These are phyloP conservation scores for Phrixothrix hirtus DNA, from an alignment of 2,888 invertebrate genomes.

Conservation along the genomic window DNA sequence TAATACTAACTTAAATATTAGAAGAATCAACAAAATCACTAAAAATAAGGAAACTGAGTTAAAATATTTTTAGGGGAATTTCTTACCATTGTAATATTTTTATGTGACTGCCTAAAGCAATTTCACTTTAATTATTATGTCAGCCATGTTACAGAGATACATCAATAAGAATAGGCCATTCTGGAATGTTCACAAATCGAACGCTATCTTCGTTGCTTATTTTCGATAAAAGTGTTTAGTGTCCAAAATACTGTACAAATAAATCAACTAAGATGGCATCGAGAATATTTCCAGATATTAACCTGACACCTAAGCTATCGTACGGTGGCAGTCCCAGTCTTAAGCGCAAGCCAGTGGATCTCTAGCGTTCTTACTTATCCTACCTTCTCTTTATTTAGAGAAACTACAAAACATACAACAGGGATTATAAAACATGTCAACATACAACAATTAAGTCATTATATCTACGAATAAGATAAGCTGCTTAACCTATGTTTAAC, in stretches of 20 bases:
- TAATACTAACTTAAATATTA: no score
- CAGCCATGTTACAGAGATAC: conserved; percentile 33
- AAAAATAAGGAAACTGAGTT: no score
- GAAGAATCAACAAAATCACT: no score
- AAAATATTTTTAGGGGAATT: no score
- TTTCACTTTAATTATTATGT: conserved; percentile 11
- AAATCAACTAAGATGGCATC: conserved; percentile 4
- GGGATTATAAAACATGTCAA: conserved; percentile 39
- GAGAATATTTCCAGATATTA: conserved; percentile 22
- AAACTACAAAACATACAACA: conserved; percentile 48
- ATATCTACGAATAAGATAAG: conserved; percentile 43
- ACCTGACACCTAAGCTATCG: conserved; percentile 52
- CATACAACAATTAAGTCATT: conserved; percentile 41
- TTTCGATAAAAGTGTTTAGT: conserved; percentile 1
- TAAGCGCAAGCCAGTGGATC: conserved; percentile 40
- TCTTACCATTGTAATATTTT: no score
- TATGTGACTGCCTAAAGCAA: conserved; percentile 13
- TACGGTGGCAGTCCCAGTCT: conserved; percentile 49
- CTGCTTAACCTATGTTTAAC: conserved; percentile 49
- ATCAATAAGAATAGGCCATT: conserved; percentile 47
- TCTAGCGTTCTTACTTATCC: conserved; percentile 39
- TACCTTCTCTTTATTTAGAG: conserved; percentile 32
- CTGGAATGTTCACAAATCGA: conserved; percentile 24
- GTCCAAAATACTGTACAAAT: conserved; percentile 3
- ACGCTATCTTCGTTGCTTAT: conserved; percentile 8